Evolutionary conservation across 2,113 vertebrate genomes (phyloP).

Genomic region (Atherinomorus stipes): DNA sequence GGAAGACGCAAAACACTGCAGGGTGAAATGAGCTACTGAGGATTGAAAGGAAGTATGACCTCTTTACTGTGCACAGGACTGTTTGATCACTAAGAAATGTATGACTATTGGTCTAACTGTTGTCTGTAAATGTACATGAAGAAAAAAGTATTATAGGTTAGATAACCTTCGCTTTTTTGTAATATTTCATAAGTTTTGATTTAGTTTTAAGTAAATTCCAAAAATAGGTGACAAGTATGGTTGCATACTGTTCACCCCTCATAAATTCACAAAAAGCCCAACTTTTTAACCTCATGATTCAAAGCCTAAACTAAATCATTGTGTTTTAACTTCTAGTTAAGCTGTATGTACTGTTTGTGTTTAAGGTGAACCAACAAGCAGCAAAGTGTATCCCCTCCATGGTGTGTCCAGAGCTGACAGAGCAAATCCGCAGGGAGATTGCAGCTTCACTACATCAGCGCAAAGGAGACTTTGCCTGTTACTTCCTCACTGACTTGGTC

Average conservation of each 20-base stretch:
- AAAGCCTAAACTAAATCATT: neutral
- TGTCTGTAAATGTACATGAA: neutral
- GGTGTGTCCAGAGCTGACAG: conserved; percentile 96
- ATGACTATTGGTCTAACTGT: neutral
- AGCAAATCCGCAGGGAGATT: conserved; percentile 96
- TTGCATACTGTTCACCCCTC: no score
- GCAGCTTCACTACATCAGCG: conserved; percentile 95
- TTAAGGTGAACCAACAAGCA: conserved; percentile 93
- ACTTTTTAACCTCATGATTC: no score
- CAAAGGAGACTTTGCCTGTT: conserved; percentile 97
- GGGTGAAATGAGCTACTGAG: conserved; percentile 5
- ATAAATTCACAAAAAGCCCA: no score
- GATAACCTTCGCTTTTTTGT: neutral
- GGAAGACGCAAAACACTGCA: conserved; percentile 14
- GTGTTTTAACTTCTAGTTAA: neutral
- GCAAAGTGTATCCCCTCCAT: conserved; percentile 97
- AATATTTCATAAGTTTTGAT: no score
- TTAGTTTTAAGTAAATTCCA: no score
- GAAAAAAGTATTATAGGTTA: neutral
- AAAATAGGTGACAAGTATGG: no score
- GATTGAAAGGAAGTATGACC: neutral
- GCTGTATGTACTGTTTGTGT: neutral
- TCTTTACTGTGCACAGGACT: neutral
- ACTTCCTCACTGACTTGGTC: conserved; percentile 95
- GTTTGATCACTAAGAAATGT: neutral